These are phyloP conservation scores for Oophaga pumilio DNA, from an alignment of 2,113 vertebrate species.

Conservation along the genomic window DNA sequence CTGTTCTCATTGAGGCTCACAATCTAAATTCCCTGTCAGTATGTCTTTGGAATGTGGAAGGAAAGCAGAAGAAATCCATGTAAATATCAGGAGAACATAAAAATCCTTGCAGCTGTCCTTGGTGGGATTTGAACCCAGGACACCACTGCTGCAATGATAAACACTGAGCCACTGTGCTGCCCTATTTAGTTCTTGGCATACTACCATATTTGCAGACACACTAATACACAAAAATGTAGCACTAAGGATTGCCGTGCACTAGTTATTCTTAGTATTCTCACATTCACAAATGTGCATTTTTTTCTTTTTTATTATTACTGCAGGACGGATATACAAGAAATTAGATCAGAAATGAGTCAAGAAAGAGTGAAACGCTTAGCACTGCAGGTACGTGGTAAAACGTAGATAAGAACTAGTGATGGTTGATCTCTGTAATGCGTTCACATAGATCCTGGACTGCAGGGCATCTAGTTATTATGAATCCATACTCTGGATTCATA, in stretches of 20 bases:
- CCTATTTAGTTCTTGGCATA: too few relatives aligned
- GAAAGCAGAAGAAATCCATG: too few relatives aligned
- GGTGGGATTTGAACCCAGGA: too few relatives aligned
- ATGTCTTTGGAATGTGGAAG: too few relatives aligned
- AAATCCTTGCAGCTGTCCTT: too few relatives aligned
- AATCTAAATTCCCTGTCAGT: too few relatives aligned
- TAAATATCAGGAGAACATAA: too few relatives aligned
- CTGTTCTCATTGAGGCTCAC: too few relatives aligned
- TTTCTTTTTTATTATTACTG: not conserved
- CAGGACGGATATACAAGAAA: constrained; percentile 65
- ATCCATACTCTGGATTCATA: not conserved
- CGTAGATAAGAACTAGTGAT: not conserved
- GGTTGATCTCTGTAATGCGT: not conserved
- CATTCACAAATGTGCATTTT: not conserved
- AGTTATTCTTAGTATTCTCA: not conserved
- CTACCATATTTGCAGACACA: too few relatives aligned
- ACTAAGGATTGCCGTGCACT: not conserved
- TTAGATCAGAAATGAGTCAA: constrained; percentile 60
- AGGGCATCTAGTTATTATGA: not conserved
- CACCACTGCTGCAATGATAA: too few relatives aligned
- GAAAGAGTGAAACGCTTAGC: constrained; percentile 59
- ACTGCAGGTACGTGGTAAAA: constrained; percentile 60
- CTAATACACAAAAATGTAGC: too few relatives aligned
- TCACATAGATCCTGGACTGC: not conserved
- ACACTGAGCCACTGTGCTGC: too few relatives aligned